Base-by-base conservation (phyloP, 2,888 invertebrate species). In the Chironomus tentans region DNA sequence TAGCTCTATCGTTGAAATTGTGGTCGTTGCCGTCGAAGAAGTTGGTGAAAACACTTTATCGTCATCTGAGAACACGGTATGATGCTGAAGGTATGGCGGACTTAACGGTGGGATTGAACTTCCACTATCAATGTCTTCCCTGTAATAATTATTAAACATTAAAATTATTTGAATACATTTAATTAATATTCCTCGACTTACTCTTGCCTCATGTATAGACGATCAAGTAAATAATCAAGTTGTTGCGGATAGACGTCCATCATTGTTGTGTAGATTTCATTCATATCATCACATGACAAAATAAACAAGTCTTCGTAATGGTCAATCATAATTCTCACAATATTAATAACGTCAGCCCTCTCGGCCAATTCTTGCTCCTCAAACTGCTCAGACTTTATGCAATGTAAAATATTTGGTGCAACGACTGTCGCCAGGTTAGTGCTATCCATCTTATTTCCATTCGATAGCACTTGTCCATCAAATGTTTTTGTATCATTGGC, bases 361-460 rank as follows among this genome's bases (percentile, higher is more conserved):
- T 94, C 94, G 80, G 92, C 90, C 38, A 80, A 76, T 24, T 81
- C 80, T 56, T 82, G 81, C 68, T 85, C 84, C 77, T 81, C 80
- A 78, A 76, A 61, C n/a, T 76, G 76, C 13, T 88, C 88, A 4
- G 91, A 87, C 79, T 90, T 90, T 79, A 91, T 88, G 80, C 89
- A 90, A 81, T 95, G 94, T 76, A 97, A 87, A 80, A 97, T 92
- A 81, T 96, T 97, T 0, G 97, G 97, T 2, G 97, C 97, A 83
- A 97, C 95, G 56, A 97, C 89, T 0, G 95, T 97, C 0, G 97
- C 97, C 78, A 97, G 85, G 83, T 97, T 97, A 74, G 90, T 91
- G 68, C 93, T 90, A 83, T 96, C 94, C 97, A 97, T 97, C 86
- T 93, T 95, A 85, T 97, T 97, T 1, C 97, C 97, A 13, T 46